phyloP scores from a whole-genome alignment of 2,888 invertebrate species.

The Morinoia aosen region DNA sequence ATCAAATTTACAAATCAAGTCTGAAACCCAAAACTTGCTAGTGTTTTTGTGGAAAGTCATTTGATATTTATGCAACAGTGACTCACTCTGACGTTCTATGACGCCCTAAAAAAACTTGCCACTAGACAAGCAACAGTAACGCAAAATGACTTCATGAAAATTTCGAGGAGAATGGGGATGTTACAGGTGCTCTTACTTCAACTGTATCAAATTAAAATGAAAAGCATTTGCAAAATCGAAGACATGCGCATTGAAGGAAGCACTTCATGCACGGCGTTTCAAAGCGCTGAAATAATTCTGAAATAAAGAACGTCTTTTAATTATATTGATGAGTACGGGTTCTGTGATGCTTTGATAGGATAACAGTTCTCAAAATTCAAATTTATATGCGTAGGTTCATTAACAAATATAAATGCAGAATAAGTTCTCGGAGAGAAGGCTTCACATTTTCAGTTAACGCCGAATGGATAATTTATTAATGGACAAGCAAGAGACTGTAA shows the following conservation, averaged over 20 bases:
- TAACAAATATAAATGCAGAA: neutral
- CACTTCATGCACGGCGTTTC: too few species aligned
- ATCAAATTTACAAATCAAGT: too few species aligned
- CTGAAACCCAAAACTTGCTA: too few species aligned
- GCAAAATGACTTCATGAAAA: neutral
- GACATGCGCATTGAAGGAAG: too few species aligned
- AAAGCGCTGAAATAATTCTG: too few species aligned
- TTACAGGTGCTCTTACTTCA: neutral
- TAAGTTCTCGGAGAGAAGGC: neutral
- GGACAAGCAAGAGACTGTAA: neutral
- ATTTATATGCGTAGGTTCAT: neutral
- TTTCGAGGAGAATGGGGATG: neutral
- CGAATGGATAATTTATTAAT: neutral
- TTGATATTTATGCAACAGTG: too few species aligned
- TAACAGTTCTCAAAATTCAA: neutral
- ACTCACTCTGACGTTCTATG: neutral
- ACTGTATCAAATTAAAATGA: neutral
- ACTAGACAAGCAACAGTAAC: neutral
- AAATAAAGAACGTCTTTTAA: too few species aligned
- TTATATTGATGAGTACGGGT: neutral
- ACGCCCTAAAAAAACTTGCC: too few species aligned
- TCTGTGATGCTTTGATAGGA: neutral
- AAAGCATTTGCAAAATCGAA: too few species aligned
- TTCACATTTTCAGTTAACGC: neutral
- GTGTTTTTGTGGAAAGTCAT: too few species aligned